Conservation (phyloP, 1,140 invertebrate genomes). For the Cyclina sinensis region DNA sequence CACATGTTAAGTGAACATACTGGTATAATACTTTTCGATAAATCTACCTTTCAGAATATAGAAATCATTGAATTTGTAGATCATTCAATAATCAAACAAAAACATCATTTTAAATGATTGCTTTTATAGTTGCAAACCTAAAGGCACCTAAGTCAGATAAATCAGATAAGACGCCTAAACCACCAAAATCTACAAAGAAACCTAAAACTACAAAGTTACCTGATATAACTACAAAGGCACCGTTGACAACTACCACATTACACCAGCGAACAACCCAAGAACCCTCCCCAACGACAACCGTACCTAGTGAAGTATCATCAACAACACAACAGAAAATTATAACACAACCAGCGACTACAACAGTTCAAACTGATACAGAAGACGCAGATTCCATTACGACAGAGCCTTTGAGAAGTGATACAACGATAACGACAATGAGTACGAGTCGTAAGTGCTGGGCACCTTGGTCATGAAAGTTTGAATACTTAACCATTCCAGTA, state of each 20-base stretch:
- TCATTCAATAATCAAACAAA: no score
- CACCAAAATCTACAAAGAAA: neutral
- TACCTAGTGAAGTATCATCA: neutral
- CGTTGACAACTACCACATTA: neutral
- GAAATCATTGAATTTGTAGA: no score
- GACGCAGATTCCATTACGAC: neutral
- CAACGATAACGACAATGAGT: no score
- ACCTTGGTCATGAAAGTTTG: neutral
- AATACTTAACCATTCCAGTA: no score
- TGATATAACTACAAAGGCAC: neutral
- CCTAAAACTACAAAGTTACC: neutral
- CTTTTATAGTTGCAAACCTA: slow-evolving; percentile 25
- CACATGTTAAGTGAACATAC: no score
- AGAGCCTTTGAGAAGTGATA: no score
- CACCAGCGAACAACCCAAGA: neutral
- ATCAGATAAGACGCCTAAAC: neutral
- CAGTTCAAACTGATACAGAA: neutral
- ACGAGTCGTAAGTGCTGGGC: neutral
- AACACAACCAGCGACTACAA: neutral
- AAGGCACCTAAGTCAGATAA: neutral
- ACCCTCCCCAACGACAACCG: neutral
- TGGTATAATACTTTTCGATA: no score
- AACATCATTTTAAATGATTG: neutral
- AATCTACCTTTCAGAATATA: no score
- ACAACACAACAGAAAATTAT: neutral